These are phyloP conservation scores for Diogma glabrata DNA, from an alignment of 2,888 invertebrate species.

Conservation along the genomic window DNA sequence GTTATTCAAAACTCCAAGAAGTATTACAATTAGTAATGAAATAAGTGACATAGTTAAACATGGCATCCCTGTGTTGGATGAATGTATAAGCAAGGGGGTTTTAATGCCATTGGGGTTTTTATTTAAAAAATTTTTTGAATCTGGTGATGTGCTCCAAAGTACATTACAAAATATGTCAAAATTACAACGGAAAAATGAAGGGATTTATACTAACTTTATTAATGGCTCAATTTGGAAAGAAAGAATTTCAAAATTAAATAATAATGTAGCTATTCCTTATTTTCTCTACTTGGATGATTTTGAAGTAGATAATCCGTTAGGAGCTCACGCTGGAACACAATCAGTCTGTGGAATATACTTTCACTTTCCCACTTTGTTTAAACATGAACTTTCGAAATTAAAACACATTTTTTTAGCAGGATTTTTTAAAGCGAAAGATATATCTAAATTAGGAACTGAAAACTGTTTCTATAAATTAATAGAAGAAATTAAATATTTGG, in stretches of 20 bases:
- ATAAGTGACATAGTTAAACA: background rate
- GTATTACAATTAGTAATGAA: background rate
- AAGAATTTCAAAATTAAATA: background rate
- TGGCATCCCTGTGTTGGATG: background rate
- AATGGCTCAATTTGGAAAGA: background rate
- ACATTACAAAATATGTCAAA: background rate
- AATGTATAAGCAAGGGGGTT: background rate
- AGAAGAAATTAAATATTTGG: background rate
- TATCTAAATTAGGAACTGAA: background rate
- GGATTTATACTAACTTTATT: background rate
- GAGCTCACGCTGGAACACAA: background rate
- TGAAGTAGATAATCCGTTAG: background rate
- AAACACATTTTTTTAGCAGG: background rate
- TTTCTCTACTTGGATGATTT: background rate
- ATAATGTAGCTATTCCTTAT: background rate
- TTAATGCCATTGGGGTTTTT: background rate
- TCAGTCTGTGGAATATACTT: background rate
- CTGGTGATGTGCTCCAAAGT: background rate
- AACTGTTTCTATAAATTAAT: background rate
- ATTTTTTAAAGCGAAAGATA: background rate
- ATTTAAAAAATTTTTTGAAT: background rate
- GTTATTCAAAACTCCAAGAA: background rate
- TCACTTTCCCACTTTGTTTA: background rate
- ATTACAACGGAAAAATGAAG: background rate
- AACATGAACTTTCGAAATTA: background rate